These are phyloP conservation scores for Theristus sp. DNA, from an alignment of 2,888 invertebrate species.

Conservation along the genomic window DNA sequence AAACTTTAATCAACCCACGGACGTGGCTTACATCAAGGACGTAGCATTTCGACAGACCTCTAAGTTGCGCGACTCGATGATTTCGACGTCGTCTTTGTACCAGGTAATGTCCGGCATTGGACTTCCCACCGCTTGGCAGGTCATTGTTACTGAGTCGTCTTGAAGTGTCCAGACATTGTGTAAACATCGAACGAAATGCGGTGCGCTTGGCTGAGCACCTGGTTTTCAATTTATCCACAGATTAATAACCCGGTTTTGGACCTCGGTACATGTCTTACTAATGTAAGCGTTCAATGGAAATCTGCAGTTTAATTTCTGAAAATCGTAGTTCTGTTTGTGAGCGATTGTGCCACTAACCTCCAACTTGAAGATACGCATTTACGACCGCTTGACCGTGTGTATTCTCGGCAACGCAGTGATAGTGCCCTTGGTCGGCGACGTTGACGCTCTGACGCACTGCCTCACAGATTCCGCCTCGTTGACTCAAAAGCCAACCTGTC, in stretches of 20 bases:
- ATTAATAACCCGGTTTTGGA: too few species aligned
- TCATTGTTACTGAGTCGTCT: conserved; percentile 14
- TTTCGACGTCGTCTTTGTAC: conserved; percentile 18
- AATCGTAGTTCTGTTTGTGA: too few species aligned
- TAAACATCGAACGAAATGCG: conserved; percentile 20
- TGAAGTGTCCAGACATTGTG: conserved; percentile 20
- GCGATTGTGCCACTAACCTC: conserved; percentile 3
- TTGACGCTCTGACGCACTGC: neutral
- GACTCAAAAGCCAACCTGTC: neutral
- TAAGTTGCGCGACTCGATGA: conserved; percentile 13
- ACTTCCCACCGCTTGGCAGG: neutral
- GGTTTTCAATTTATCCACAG: neutral
- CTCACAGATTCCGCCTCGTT: neutral
- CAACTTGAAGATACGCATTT: conserved; percentile 3
- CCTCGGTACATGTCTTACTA: too few species aligned
- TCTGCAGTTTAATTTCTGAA: too few species aligned
- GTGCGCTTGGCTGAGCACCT: conserved; percentile 13
- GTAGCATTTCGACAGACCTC: conserved; percentile 7
- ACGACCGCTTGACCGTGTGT: neutral
- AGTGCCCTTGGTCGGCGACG: conserved; percentile 1
- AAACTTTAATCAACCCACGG: neutral
- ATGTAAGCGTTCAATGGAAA: too few species aligned
- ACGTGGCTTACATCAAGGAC: neutral
- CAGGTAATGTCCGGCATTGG: conserved; percentile 19
- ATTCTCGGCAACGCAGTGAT: conserved; percentile 7